phyloP scores from a whole-genome alignment of 1,140 invertebrate genomes.

The Dryas iulia region DNA sequence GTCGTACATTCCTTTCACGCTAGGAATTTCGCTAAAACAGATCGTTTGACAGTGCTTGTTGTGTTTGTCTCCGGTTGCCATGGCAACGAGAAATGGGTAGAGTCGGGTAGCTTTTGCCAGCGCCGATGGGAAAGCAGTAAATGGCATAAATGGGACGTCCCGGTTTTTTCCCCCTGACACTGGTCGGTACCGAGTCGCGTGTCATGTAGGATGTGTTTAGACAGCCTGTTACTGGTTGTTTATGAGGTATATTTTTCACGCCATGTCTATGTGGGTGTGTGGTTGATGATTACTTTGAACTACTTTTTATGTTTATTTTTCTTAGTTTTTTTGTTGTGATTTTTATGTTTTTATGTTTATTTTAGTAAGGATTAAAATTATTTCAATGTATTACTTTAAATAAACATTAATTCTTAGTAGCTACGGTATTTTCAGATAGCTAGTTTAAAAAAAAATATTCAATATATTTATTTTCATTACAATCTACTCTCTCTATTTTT shows the following conservation, averaged over 20 bases:
- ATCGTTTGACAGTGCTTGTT: conserved; percentile 63
- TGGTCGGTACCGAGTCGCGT: conserved; percentile 26
- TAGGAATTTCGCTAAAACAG: conserved; percentile 19
- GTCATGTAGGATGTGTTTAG: background rate
- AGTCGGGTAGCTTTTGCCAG: conserved; percentile 1
- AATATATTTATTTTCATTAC: no score
- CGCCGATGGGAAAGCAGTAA: conserved; percentile 13
- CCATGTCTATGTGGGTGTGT: background rate
- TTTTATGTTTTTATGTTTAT: no score
- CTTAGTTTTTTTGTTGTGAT: background rate
- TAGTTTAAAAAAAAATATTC: no score
- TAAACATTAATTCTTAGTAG: no score
- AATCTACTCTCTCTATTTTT: no score
- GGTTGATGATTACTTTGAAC: background rate
- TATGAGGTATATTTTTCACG: background rate
- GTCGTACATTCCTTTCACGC: conserved; percentile 64
- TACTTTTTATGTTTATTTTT: background rate
- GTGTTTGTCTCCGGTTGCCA: conserved; percentile 59
- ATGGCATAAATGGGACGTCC: conserved; percentile 24
- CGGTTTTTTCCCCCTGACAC: conserved; percentile 35
- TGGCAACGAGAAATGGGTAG: conserved; percentile 43
- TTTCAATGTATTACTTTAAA: no score
- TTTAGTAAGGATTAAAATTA: no score
- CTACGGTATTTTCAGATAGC: no score
- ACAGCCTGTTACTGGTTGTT: background rate